Conservation (phyloP, 2,888 invertebrate species). For the Hipparchia sbordonii region DNA sequence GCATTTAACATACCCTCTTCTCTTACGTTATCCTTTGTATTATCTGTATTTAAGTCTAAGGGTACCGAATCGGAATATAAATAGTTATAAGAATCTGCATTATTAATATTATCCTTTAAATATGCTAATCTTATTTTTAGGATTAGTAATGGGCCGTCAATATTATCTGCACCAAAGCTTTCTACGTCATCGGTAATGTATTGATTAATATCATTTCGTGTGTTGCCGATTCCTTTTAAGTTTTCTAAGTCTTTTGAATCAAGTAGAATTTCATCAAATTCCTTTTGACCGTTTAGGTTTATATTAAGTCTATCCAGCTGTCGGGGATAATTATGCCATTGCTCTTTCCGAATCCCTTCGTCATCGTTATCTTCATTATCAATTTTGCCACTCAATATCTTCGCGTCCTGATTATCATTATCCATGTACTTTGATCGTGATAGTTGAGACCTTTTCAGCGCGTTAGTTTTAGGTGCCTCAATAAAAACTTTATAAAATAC, state of each 20-base stretch:
- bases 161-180: constrained; percentile 50
- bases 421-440: constrained; percentile 44
- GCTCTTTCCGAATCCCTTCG: constrained; percentile 68
- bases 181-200: constrained; percentile 47
- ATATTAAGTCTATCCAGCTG: constrained; percentile 68
- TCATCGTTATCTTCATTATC: constrained; percentile 42
- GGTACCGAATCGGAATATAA: constrained; percentile 42
- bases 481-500: constrained; percentile 58
- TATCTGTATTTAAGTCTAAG: constrained; percentile 35
- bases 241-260: constrained; percentile 34
- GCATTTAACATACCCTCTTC: constrained; percentile 43
- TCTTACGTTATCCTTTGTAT: constrained; percentile 44
- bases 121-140: constrained; percentile 67
- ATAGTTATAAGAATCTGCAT: constrained; percentile 45
- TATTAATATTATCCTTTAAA: constrained; percentile 54
- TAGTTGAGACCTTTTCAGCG: constrained; percentile 49
- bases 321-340: constrained; percentile 74
- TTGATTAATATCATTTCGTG: constrained; percentile 44
- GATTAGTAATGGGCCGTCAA: constrained; percentile 63
- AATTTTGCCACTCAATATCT: constrained; percentile 50
- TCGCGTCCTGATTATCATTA: constrained; percentile 46
- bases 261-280: constrained; percentile 30
- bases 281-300: constrained; percentile 31
- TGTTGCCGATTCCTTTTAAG: constrained; percentile 35
- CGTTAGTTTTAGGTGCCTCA: constrained; percentile 43